phyloP scores from a whole-genome alignment of 1,140 invertebrate species.

The Zaprionus ornatus region DNA sequence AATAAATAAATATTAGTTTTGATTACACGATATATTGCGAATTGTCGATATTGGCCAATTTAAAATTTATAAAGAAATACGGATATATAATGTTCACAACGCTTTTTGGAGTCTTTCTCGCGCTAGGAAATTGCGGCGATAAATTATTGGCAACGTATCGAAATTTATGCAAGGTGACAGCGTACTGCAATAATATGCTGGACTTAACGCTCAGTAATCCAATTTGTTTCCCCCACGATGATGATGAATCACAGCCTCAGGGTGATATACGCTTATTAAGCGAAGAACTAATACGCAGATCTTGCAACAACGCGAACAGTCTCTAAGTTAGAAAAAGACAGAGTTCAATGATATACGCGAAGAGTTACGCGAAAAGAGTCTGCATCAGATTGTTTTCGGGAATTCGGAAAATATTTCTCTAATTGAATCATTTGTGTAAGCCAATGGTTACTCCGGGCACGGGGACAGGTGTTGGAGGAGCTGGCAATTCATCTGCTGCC shows the following conservation, averaged over 20 bases:
- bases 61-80: too few relatives aligned
- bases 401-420: constrained; percentile 92
- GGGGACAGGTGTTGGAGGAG: background rate
- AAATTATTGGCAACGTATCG: too few relatives aligned
- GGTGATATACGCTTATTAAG: constrained; percentile 90
- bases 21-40: too few relatives aligned
- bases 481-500: background rate
- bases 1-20: too few relatives aligned
- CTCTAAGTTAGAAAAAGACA: constrained; percentile 90
- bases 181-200: constrained; percentile 94
- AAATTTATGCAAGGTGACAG: too few relatives aligned
- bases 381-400: constrained; percentile 93
- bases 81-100: too few relatives aligned
- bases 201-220: constrained; percentile 96
- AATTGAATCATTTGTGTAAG: constrained; percentile 62
- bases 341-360: constrained; percentile 89
- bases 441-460: constrained; percentile 30
- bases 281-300: constrained; percentile 89
- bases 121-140: too few relatives aligned
- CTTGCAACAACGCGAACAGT: constrained; percentile 88
- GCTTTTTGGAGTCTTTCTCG: too few relatives aligned
- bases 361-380: constrained; percentile 92
- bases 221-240: constrained; percentile 87
- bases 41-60: too few relatives aligned
- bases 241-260: constrained; percentile 85